Evolutionary conservation across 2,888 invertebrate genomes (phyloP), one percentile per base, ranked within the genome.

Genomic region (Drosophila barbarae): DNA sequence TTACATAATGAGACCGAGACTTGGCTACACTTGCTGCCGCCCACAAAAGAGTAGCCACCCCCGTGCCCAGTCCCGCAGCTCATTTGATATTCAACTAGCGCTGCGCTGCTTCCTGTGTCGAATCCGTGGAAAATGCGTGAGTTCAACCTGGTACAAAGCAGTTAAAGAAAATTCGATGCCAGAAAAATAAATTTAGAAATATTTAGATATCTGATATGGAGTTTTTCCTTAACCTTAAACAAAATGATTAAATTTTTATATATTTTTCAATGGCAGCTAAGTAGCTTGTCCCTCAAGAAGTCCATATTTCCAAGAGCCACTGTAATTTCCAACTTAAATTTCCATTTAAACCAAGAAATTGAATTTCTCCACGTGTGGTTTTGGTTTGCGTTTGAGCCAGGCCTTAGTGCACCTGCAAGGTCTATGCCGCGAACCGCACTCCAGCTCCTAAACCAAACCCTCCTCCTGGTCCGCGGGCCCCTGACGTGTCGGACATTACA

Each of bases 401-500:
- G 36, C 13, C 38, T 59, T 36, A 36, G 49, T 79, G 75, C 77
- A 80, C 81, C 76, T 77, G 75, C 75, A 79, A 47, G 65, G 56
- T 47, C 64, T 36, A 42, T 26, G 28, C 32, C 51, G 41, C 21
- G 54, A 39, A 41, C 65, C 47, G 30, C 18, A 18, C 30, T 30
- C 59, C 66, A 39, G 8, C 41, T 36, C 52, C 34, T 35, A n/a
- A 18, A 32, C 18, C 12, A 30, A 18, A 21, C 39, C 47, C 49
- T n/a, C 36, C 49, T 34, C 28, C 39, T 36, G 32, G 34, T 30
- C 13, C 38, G 47, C 21, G 61, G 59, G 41, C 72, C 52, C 52
- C 65, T 74, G 84, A 82, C 84, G 80, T 81, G 80, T 84, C 71
- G 83, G 83, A 81, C 84, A 84, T 81, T 81, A 81, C 84, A 81